Evolutionary conservation across 2,797 vertebrate species (phyloP).

Genomic region (Cryptoprocta ferox): DNA sequence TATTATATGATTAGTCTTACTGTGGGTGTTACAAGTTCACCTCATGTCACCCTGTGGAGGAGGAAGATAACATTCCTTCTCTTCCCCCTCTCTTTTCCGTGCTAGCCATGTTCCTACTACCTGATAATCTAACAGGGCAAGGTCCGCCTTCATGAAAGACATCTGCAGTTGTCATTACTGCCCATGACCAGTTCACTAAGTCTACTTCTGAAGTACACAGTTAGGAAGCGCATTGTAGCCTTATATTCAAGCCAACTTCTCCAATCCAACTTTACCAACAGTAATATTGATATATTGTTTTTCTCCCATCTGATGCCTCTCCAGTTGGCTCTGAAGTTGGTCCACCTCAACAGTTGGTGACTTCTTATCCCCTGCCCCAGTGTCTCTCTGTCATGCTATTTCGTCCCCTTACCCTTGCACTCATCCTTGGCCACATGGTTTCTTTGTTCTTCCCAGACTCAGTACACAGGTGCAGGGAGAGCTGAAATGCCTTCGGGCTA

Average conservation of each 20-base stretch:
- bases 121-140: neutral
- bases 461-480: neutral
- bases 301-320: neutral
- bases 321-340: neutral
- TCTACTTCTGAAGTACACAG: neutral
- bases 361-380: neutral
- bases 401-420: neutral
- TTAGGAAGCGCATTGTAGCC: neutral
- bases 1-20: neutral
- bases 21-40: neutral
- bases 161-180: neutral
- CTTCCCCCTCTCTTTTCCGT: neutral
- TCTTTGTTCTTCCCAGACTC: neutral
- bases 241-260: neutral
- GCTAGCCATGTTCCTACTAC: neutral
- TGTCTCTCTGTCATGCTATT: neutral
- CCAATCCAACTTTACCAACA: neutral
- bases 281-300: neutral
- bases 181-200: neutral
- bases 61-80: neutral
- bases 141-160: neutral
- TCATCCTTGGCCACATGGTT: neutral
- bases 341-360: neutral
- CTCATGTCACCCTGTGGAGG: neutral
- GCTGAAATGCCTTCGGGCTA: neutral